Evolutionary conservation across 2,888 invertebrate genomes (phyloP), one percentile per base, ranked within the genome.

Genomic region (Litoditis marina): DNA sequence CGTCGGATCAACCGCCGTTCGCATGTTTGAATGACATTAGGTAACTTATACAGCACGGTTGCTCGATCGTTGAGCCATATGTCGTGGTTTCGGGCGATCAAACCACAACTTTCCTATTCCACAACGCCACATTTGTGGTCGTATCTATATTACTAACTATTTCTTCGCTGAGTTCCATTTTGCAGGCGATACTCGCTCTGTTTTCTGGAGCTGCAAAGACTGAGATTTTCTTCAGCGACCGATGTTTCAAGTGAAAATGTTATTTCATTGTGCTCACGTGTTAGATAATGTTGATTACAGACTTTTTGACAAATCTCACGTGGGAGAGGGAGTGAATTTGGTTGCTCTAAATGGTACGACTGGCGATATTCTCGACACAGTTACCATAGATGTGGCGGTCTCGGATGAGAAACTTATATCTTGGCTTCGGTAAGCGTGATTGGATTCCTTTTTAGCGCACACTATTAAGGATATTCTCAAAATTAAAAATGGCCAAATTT

Each of bases 301-400:
- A 31, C 54, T 72, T 16, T 72, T 72, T 55, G 66, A 69, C 32
- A 55, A 60, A 0, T 60, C 42, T 0, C 64, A 63, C 31, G 60
- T 73, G 13, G 63, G 56, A 2, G 44, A 62, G 52, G 87, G 87
- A 0, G 80, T 87, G 56, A 87, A 87, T 76, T 79, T 86, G 31
- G 86, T 85, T 0, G 79, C 86, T 1, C 78, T 87, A 30, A 85
- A 86, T 67, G 81, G 84, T 2, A 78, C 81, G 8, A 84, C 83
- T 22, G 83, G 84, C 42, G 82, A 84, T 60, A 83, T 86, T 31
- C 22, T 67, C 1, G 60, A 67, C 11, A 58, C 54, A 13, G 46
- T 57, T 13, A 60, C 67, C 4, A 73, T 75, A 53, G 75, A 75
- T 34, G 73, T 75, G 7, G 61, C 68, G 2, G 65, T 68, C 11